These are phyloP conservation scores for Microplitis demolitor DNA, from an alignment of 1,140 invertebrate species.

Conservation along the genomic window DNA sequence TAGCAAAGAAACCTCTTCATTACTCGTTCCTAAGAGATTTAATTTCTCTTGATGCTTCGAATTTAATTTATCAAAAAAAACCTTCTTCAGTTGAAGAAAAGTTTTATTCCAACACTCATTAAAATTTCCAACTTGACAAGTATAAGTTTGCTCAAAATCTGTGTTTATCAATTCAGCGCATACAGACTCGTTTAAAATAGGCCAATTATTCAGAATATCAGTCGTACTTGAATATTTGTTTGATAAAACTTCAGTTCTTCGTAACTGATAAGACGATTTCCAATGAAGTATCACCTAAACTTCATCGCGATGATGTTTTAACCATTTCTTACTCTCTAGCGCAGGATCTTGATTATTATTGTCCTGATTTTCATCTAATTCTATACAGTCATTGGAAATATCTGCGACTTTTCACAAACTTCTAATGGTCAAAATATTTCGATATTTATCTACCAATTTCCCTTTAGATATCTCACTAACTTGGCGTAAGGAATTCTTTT, in stretches of 20 bases:
- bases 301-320: neutral
- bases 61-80: neutral
- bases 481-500: neutral
- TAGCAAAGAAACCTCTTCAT: neutral
- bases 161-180: neutral
- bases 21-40: neutral
- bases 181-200: neutral
- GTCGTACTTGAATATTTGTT: neutral
- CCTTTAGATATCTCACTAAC: neutral
- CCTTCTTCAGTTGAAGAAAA: neutral
- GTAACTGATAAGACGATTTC: neutral
- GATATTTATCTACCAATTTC: slow-evolving; percentile 2
- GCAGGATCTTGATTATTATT: neutral
- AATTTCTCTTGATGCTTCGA: neutral
- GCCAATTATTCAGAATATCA: neutral
- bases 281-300: neutral
- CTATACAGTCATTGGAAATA: neutral
- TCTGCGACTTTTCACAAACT: neutral
- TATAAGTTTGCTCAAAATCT: neutral
- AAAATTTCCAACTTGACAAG: neutral
- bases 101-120: neutral
- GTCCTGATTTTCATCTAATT: neutral
- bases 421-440: neutral
- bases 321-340: neutral
- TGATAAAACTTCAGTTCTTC: neutral